These are phyloP conservation scores for Pocillopora verrucosa DNA, from an alignment of 64 coral and sea anemone genomes.

Conservation along the genomic window DNA sequence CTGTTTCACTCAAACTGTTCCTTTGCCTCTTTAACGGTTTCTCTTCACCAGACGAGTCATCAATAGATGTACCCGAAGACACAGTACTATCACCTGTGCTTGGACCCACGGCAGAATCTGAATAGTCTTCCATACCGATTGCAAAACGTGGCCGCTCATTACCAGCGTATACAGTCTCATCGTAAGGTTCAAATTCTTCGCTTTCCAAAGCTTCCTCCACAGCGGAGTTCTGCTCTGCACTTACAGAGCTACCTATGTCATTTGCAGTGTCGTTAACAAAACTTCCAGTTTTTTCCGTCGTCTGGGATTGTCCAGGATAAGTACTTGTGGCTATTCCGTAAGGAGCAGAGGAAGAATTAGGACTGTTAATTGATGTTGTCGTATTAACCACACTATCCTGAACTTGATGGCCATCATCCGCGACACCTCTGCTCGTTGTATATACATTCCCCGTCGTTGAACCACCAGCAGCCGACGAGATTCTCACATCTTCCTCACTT, in stretches of 20 bases:
- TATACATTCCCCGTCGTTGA: not conserved
- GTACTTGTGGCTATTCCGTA: not conserved
- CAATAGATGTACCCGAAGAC: slow-evolving; percentile 18
- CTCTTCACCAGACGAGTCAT: slow-evolving; percentile 22
- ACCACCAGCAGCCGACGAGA: not conserved
- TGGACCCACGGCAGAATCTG: slow-evolving; percentile 14
- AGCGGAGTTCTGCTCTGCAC: not conserved
- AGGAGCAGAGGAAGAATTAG: not conserved
- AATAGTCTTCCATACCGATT: slow-evolving; percentile 55
- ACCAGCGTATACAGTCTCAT: slow-evolving; percentile 12
- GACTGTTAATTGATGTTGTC: not conserved
- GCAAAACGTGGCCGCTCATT: slow-evolving; percentile 58
- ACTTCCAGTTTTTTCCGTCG: not conserved
- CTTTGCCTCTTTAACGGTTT: not conserved
- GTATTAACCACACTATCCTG: not conserved
- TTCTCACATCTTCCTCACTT: not conserved
- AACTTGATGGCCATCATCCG: not conserved
- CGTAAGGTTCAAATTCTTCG: not conserved
- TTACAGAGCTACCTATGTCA: not conserved
- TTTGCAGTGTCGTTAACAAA: not conserved
- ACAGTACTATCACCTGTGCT: slow-evolving; percentile 11
- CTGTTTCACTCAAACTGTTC: slow-evolving; percentile 19
- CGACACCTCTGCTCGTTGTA: not conserved
- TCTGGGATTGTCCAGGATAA: not conserved
- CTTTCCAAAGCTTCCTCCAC: slow-evolving; percentile 1